A percentile compares a stretch with the other conserved stretches of the same genome.
phyloP scores from a whole-genome alignment of 2,113 vertebrate genomes.

The Neodon shergylaensis region DNA sequence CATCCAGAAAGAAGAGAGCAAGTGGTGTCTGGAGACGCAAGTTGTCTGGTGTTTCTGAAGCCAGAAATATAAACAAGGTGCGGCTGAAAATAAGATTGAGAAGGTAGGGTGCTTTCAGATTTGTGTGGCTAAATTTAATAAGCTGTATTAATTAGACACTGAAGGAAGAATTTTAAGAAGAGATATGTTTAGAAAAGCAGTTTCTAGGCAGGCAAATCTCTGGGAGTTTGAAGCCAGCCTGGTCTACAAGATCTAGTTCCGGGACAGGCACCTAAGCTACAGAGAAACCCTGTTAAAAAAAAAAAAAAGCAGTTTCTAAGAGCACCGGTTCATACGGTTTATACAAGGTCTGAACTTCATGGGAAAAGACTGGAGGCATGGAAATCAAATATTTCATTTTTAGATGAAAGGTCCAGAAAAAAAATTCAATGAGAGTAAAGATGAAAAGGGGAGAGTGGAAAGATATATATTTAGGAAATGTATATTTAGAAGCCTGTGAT shows the following conservation, averaged over 20 bases:
- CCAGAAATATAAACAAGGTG: slow-evolving; percentile 44
- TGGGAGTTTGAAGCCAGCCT: too few relatives aligned
- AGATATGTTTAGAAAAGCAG: neutral
- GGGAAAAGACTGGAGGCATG: neutral
- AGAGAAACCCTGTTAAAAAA: too few relatives aligned
- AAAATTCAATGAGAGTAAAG: slow-evolving; percentile 11
- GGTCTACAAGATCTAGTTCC: too few relatives aligned
- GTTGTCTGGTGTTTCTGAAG: neutral
- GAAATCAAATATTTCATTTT: slow-evolving; percentile 39
- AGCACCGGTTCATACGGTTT: neutral
- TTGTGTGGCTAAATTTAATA: slow-evolving; percentile 51
- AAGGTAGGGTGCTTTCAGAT: slow-evolving; percentile 6
- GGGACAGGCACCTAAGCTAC: too few relatives aligned
- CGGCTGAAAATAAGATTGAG: slow-evolving; percentile 42
- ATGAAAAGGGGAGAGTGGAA: slow-evolving; percentile 20
- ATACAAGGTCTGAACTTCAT: slow-evolving; percentile 27
- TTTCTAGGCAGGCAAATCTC: neutral
- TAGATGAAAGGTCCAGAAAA: slow-evolving; percentile 32
- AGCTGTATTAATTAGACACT: slow-evolving; percentile 36
- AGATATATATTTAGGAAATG: neutral
- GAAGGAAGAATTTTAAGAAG: slow-evolving; percentile 43
- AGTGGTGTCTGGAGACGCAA: neutral
- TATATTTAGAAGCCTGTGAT: slow-evolving; percentile 21
- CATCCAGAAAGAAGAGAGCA: neutral
- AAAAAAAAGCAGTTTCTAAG: neutral